Base-by-base conservation (phyloP, 2,888 invertebrate genomes). In the Ophraella communa region DNA sequence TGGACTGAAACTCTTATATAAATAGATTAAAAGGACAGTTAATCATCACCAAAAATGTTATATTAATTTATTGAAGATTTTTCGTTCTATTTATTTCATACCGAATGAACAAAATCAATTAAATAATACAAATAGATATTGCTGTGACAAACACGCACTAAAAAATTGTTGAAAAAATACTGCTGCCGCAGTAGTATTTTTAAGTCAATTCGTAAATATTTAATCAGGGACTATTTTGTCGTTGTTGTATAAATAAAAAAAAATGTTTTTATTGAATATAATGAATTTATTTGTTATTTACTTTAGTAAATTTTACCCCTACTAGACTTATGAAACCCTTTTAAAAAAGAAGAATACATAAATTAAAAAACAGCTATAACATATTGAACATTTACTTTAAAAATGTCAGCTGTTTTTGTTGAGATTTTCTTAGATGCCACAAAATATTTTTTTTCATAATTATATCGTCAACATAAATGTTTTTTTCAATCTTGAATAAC, bases 181-280 rank as follows among this genome's bases (percentile, higher is more conserved):
- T 63, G 65, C 55, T 61, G 18, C 1, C 27, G 18, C 56, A 56
- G 74, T 68, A 69, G 67, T 68, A 67, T 65, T 74, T 74, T 72
- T 70, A 74, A 71, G 78, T 78, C 78, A 78, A 78, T 78, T 78
- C 74, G 71, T 70, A 69, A 70, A 74, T 72, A 70, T 71, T 74
- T 74, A 74, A 72, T 76, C 75, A 75, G 74, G 73, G 74, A 75
- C 70, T 72, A 70, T 74, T 74, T 75, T 69, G 65, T 67, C 64
- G 65, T 66, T 65, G 71, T 73, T 71, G 65, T 69, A 64, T 63
- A 66, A 63, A 68, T 61, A 56, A 61, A 57, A 55, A 57, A 53
- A 58, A 35, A 24, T 61, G 62, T 68, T 68, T 57, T 66, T 53
- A 54, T 57, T 60, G 63, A 53, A 58, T 65, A 67, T 58, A 56